A percentile compares a stretch with the other conserved stretches of the same genome.
phyloP scores from a whole-genome alignment of 2,888 invertebrate species.

The Drosophila lacicola region DNA sequence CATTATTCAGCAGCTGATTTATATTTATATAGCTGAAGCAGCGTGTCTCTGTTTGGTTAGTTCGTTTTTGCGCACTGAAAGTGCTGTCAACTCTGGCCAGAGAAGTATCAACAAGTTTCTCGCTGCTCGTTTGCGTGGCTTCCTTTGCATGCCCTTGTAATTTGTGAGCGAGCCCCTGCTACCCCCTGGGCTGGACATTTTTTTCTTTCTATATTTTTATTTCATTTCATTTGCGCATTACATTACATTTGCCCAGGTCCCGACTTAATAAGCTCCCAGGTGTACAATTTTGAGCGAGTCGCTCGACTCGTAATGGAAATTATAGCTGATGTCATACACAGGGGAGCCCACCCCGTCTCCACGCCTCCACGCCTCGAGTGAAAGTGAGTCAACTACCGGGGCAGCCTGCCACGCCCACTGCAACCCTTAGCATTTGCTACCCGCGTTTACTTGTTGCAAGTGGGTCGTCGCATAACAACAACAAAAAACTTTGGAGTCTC shows the following conservation, averaged over 20 bases:
- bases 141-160: slow-evolving; percentile 40
- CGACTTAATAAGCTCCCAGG: slow-evolving; percentile 80
- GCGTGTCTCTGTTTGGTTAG: neutral
- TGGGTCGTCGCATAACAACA: slow-evolving; percentile 72
- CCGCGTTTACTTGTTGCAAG: slow-evolving; percentile 69
- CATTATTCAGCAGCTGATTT: slow-evolving; percentile 17
- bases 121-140: slow-evolving; percentile 21
- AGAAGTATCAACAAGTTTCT: slow-evolving; percentile 48
- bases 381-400: slow-evolving; percentile 63
- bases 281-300: slow-evolving; percentile 75
- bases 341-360: slow-evolving; percentile 45
- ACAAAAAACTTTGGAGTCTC: slow-evolving; percentile 40
- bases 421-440: slow-evolving; percentile 47
- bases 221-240: slow-evolving; percentile 78
- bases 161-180: slow-evolving; percentile 13
- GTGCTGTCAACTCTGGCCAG: neutral
- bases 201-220: slow-evolving; percentile 63
- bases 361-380: slow-evolving; percentile 15
- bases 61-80: neutral
- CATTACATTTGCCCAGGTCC: slow-evolving; percentile 53
- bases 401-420: slow-evolving; percentile 1
- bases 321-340: slow-evolving; percentile 80
- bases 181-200: slow-evolving; percentile 41
- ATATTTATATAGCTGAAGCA: slow-evolving; percentile 10
- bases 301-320: slow-evolving; percentile 79